These are phyloP conservation scores for Aurelia sp. DNA, from an alignment of 30 jellyfish, hydroid and myxozoan species.

Conservation along the genomic window DNA sequence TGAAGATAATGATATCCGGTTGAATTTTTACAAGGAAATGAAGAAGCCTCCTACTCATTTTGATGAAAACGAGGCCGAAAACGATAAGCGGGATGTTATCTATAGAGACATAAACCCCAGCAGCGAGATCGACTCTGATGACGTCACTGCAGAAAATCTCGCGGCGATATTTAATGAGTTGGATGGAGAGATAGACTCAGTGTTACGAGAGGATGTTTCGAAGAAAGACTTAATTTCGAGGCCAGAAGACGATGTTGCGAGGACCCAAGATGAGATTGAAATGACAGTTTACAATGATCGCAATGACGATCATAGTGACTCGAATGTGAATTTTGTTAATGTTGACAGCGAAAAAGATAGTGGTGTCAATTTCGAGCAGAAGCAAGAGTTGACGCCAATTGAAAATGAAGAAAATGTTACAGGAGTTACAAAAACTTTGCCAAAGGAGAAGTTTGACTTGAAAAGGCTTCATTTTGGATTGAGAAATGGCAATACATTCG, in stretches of 20 bases:
- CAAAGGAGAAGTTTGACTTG: conserved; percentile 29
- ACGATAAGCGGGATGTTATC: conserved; percentile 41
- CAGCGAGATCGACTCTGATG: conserved; percentile 62
- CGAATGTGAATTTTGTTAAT: conserved; percentile 26
- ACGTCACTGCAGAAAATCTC: conserved; percentile 73
- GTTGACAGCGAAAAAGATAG: conserved; percentile 17
- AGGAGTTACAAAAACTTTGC: background rate
- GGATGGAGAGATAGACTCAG: conserved; percentile 52
- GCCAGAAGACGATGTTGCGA: conserved; percentile 12
- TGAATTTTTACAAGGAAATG: conserved; percentile 26
- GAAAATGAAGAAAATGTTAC: conserved; percentile 15
- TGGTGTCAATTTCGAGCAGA: conserved; percentile 48
- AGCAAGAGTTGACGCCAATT: background rate
- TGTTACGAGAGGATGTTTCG: conserved; percentile 22
- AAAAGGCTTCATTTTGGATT: conserved; percentile 63
- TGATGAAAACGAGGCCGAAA: conserved; percentile 7
- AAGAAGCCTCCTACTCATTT: conserved; percentile 3
- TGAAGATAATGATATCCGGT: conserved; percentile 10
- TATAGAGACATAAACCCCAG: conserved; percentile 28
- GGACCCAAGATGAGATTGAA: conserved; percentile 49
- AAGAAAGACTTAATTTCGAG: conserved; percentile 42
- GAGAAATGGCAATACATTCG: conserved; percentile 67
- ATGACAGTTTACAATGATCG: conserved; percentile 50
- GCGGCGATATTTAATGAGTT: conserved; percentile 77
- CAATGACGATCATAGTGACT: background rate